Evolutionary conservation across 1,140 invertebrate genomes (phyloP), one percentile per base, ranked within the genome.

Genomic region (Phymorhynchus buccinoides): DNA sequence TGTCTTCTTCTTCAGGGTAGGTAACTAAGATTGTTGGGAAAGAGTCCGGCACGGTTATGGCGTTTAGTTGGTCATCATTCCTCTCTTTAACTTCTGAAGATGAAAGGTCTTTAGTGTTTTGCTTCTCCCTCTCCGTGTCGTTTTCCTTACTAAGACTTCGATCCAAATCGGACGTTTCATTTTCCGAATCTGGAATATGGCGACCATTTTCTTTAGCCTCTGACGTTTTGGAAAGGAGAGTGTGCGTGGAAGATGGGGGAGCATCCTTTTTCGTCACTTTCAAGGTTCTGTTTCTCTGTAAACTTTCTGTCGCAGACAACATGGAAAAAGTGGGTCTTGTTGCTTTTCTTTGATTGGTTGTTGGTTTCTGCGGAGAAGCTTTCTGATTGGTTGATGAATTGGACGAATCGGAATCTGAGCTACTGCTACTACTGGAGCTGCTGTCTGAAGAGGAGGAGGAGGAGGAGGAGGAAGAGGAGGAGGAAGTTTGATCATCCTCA

Each of bases 151-250:
- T 22, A 1, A 6, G 18, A 27, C 77, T 75, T 35, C 42, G 48
- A 14, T 56, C 44, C 42, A 79, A 16, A 44, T 79, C 77, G 16
- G 77, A 79, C 16, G 77, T 56, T 22, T 79, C 77, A 35, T 48
- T 79, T 35, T 79, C 42, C 3, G 77, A 79, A 18, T 79, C 77
- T 27, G 22, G 77, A 44, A 35, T 79, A 44, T 44, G 39, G 42
- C n/a, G n/a, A n/a, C 32, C 41, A 16, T 44, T 30, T 4, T 79
- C 77, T 3, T 0, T 12, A n/a, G 77, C 39, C 32, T 56, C 42
- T 48, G 41, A 35, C 6, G 41, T 22, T 27, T 30, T 32, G 18
- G 44, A n/a, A 14, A 35, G 2, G 6, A 41, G 2, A 32, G 30
- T 2, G 7, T 75, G 4, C 3, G 9, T 35, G 18, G 37, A 41